Evolutionary conservation across 2,888 invertebrate genomes (phyloP).

Genomic region (Cordilura impudica): DNA sequence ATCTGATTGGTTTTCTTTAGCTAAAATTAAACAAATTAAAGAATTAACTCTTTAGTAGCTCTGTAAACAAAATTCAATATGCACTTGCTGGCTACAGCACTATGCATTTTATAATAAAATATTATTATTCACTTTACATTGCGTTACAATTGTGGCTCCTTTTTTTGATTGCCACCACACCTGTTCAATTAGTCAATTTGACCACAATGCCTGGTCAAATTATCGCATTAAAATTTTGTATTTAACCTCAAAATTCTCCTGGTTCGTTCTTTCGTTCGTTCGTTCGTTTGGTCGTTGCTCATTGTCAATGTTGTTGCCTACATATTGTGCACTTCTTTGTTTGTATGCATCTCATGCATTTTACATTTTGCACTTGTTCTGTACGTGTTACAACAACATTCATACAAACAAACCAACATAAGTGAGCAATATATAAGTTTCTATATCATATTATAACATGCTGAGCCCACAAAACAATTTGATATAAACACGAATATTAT

Average conservation of each 20-base stretch:
- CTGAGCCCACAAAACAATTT: slow-evolving; percentile 63
- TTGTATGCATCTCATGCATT: slow-evolving; percentile 50
- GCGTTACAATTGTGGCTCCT: slow-evolving; percentile 62
- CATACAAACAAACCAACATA: neutral
- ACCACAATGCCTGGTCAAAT: slow-evolving; percentile 77
- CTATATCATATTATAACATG: slow-evolving; percentile 57
- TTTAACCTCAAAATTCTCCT: slow-evolving; percentile 72
- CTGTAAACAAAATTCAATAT: neutral
- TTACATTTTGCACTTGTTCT: slow-evolving; percentile 49
- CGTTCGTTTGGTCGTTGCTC: slow-evolving; percentile 40
- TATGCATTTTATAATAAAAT: slow-evolving; percentile 49
- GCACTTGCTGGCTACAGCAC: neutral
- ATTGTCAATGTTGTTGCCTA: slow-evolving; percentile 20
- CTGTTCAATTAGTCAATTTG: slow-evolving; percentile 77
- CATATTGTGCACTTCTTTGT: neutral
- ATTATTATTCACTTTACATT: slow-evolving; percentile 62
- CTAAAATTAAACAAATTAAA: no score
- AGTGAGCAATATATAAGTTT: slow-evolving; percentile 11
- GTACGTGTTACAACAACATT: slow-evolving; percentile 53
- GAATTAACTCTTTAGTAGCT: neutral
- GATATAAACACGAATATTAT: slow-evolving; percentile 63
- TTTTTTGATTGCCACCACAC: slow-evolving; percentile 69
- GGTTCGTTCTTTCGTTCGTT: slow-evolving; percentile 51
- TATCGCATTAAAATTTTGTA: slow-evolving; percentile 77
- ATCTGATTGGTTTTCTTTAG: no score